Percentiles rank a stretch among this genome's conserved stretches.
Evolutionary conservation across 2,888 invertebrate species (phyloP).

Genomic region (Meandrusa payeni): DNA sequence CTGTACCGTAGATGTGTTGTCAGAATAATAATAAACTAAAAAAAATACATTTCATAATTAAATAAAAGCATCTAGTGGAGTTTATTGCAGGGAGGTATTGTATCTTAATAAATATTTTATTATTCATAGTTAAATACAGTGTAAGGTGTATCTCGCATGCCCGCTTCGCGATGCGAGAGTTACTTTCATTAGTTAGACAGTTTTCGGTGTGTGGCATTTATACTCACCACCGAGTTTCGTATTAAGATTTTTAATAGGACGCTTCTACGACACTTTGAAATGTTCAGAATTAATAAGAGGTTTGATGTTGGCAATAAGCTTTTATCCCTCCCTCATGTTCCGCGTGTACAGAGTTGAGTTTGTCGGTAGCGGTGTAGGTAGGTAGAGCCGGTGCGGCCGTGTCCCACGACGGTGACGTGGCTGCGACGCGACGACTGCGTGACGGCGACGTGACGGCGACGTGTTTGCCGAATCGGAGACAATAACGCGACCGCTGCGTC

Average conservation of each 20-base stretch:
- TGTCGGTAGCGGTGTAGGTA: conserved; percentile 36
- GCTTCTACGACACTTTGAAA: conserved; percentile 45
- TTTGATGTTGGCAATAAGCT: conserved; percentile 44
- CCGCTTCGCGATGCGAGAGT: conserved; percentile 57
- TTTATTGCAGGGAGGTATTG: conserved; percentile 72
- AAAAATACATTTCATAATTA: conserved; percentile 75
- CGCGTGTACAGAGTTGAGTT: conserved; percentile 39
- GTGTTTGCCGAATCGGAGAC: conserved; percentile 38
- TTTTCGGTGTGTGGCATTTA: conserved; percentile 42
- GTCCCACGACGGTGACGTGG: conserved; percentile 29
- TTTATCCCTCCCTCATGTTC: conserved; percentile 37
- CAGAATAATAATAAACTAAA: conserved; percentile 76
- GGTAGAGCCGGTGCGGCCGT: conserved; percentile 31
- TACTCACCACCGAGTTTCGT: conserved; percentile 42
- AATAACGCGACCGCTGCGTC: conserved; percentile 46
- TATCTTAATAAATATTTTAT: conserved; percentile 73
- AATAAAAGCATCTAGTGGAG: conserved; percentile 74
- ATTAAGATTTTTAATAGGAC: conserved; percentile 50
- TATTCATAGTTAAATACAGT: conserved; percentile 75
- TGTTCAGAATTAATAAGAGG: conserved; percentile 38
- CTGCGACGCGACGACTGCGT: conserved; percentile 20
- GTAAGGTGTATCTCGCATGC: conserved; percentile 64
- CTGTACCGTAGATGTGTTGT: conserved; percentile 81
- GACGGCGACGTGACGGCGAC: conserved; percentile 24
- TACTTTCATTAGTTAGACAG: conserved; percentile 50